Conservation (phyloP, 1,140 invertebrate species). For the Araneus ventricosus region DNA sequence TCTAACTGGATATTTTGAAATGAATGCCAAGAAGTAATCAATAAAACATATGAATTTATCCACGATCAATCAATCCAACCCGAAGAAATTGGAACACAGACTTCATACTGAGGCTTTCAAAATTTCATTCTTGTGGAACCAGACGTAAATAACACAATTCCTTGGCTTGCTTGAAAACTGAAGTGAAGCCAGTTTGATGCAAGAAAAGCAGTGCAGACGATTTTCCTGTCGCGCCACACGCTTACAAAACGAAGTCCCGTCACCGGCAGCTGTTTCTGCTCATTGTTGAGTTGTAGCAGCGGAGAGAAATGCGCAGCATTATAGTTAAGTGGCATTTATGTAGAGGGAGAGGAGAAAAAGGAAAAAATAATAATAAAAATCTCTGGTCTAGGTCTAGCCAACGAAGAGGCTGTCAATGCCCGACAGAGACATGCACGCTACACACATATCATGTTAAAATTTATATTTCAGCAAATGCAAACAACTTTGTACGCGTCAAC, state of each 20-base stretch:
- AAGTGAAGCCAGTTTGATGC: background rate
- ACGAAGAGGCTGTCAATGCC: constrained; percentile 18
- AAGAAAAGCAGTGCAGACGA: constrained; percentile 20
- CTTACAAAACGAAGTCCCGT: constrained; percentile 5
- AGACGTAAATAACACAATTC: background rate
- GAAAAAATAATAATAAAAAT: background rate
- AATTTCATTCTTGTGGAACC: background rate
- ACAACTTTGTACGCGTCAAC: background rate
- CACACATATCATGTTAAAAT: background rate
- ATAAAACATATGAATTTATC: no score
- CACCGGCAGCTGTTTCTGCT: constrained; percentile 41
- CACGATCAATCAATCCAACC: no score
- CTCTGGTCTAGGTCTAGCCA: constrained; percentile 9
- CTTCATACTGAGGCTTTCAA: background rate
- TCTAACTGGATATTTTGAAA: no score
- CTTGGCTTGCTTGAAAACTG: background rate
- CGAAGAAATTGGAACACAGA: no score
- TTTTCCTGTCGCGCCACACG: background rate
- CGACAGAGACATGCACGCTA: background rate
- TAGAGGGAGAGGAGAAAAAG: background rate
- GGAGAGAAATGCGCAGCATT: constrained; percentile 29
- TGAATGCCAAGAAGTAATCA: no score
- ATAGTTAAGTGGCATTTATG: constrained; percentile 33
- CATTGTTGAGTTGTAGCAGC: constrained; percentile 41
- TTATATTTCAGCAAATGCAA: constrained; percentile 13